Evolutionary conservation across 2,888 invertebrate genomes (phyloP).

Genomic region (Trichopoda pennipes): DNA sequence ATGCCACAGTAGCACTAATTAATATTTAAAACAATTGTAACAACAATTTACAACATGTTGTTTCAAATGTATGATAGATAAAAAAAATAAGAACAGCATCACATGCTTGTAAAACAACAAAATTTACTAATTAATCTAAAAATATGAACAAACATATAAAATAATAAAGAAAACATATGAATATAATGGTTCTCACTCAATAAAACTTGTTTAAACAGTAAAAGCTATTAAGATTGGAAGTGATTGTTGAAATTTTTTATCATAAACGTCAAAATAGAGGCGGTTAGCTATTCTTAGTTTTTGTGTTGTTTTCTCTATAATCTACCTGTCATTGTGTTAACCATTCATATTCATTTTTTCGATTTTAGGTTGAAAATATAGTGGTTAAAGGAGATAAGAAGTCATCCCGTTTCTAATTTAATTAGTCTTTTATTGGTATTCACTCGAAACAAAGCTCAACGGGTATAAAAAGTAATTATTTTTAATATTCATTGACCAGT

Average conservation of each 20-base stretch:
- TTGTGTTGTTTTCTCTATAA: no score
- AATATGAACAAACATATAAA: slow-evolving; percentile 34
- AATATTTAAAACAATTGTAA: slow-evolving; percentile 74
- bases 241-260: background rate
- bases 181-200: background rate
- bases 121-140: slow-evolving; percentile 64
- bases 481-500: no score
- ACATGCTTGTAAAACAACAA: slow-evolving; percentile 31
- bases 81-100: background rate
- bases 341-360: no score
- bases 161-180: slow-evolving; percentile 18
- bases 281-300: no score
- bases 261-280: no score
- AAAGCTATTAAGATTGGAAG: background rate
- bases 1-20: slow-evolving; percentile 70
- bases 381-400: no score
- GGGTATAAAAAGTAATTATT: no score
- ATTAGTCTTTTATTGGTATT: no score
- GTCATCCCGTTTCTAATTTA: no score
- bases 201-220: background rate
- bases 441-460: no score
- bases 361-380: no score
- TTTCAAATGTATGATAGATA: slow-evolving; percentile 27
- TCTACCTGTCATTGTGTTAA: no score
- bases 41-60: slow-evolving; percentile 74